Evolutionary conservation across 1,140 invertebrate species (phyloP), one percentile per base, ranked within the genome.

Genomic region (Trichogramma pretiosum): DNA sequence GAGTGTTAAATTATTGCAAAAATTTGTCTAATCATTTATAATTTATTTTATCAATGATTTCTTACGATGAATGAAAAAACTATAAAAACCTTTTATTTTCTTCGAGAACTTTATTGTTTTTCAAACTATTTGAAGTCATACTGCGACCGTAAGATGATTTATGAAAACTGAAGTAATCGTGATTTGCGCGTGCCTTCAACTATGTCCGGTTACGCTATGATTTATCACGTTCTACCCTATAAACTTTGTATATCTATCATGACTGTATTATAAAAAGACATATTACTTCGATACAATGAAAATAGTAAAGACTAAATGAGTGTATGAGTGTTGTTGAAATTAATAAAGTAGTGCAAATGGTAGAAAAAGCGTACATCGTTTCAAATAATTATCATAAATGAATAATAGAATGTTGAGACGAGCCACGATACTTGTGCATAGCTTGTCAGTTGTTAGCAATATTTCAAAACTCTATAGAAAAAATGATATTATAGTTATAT

Each of bases 171-270:
- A 46, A 36, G 18, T 32, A 46, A 51, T 45, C 18, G 35, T 24
- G 42, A 50, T 45, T 51, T 38, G 46, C 43, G 49, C 49, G 49
- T 51, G 49, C 49, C 49, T 51, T 51, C 13, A 30, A 51, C 37
- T 46, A 36, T 46, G 42, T 46, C 37, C 32, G 48, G 42, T 39
- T 13, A 51, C 39, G 24, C 49, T 24, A 13, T 36, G 18, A 51
- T 36, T 19, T 28, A 51, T 45, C 28, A 50, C 49, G 43, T 51
- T 51, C 36, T 51, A 17, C 49, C 43, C 49, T 36, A 46, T 17
- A 50, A n/a, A n/a, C n/a, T n/a, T 44, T 42, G 28, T 38, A 26
- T 42, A 40, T 39, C 22, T 24, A 45, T 46, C 13, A 21, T 26
- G 41, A 44, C 34, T 49, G 18, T 35, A 34, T 22, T 26, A 39